phyloP scores from a whole-genome alignment of 2,113 vertebrate genomes.

The Labeo rohita region DNA sequence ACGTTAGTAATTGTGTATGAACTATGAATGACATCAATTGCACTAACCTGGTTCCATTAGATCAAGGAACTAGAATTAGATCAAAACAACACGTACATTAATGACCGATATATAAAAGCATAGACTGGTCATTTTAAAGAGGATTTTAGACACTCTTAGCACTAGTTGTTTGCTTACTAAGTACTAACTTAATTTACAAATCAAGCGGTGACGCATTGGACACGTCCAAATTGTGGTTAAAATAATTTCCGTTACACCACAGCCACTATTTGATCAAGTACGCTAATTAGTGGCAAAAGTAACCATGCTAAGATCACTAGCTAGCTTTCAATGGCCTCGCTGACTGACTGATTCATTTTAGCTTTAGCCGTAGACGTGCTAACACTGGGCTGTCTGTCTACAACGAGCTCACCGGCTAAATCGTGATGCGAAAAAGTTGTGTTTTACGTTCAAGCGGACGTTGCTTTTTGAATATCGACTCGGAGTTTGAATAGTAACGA shows the following conservation, averaged over 20 bases:
- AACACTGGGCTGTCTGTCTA: constrained; percentile 19
- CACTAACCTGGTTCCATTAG: not conserved
- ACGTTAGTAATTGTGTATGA: not conserved
- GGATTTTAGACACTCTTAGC: not conserved
- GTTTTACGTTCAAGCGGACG: not conserved
- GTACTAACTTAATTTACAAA: not conserved
- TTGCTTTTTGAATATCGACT: not conserved
- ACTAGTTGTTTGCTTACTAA: not conserved
- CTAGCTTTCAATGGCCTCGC: constrained; percentile 2
- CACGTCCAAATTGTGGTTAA: not conserved
- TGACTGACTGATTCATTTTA: constrained; percentile 32
- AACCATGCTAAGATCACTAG: not conserved
- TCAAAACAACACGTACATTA: not conserved
- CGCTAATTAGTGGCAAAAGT: not conserved
- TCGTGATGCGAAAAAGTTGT: not conserved
- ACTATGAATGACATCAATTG: not conserved
- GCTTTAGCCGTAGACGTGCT: constrained; percentile 41
- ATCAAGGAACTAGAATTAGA: not conserved
- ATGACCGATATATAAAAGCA: not conserved
- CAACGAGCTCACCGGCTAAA: constrained; percentile 17
- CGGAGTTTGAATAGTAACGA: not conserved
- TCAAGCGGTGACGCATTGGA: not conserved
- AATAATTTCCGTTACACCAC: not conserved
- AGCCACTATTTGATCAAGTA: not conserved
- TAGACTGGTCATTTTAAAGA: not conserved